Evolutionary conservation across 2,888 invertebrate genomes (phyloP).

Genomic region (Limenitis camilla): DNA sequence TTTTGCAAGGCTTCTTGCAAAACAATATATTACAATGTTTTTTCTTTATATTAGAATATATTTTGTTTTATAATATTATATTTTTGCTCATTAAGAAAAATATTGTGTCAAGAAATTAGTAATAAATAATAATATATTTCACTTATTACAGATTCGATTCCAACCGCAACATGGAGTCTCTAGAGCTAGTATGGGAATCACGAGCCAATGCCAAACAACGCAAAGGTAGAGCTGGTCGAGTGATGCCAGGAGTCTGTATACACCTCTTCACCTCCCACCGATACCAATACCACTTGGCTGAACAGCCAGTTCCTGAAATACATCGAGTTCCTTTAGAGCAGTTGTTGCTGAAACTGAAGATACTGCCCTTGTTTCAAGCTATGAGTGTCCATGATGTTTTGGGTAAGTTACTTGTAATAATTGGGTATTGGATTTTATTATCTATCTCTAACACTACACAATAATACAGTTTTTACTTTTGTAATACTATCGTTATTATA

Average conservation of each 20-base stretch:
- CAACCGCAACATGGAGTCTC: conserved; percentile 89
- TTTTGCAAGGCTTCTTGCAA: too few species aligned
- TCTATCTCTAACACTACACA: too few species aligned
- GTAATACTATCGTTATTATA: too few species aligned
- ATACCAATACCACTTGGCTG: conserved; percentile 77
- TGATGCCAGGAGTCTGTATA: conserved; percentile 89
- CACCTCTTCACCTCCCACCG: conserved; percentile 88
- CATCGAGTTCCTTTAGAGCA: conserved; percentile 92
- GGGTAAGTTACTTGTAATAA: conserved; percentile 3
- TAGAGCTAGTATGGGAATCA: conserved; percentile 93
- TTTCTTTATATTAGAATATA: too few species aligned
- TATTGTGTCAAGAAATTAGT: too few species aligned
- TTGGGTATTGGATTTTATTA: background rate
- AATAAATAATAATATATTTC: too few species aligned
- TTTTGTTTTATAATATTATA: too few species aligned
- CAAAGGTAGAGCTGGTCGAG: conserved; percentile 92
- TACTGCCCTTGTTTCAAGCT: conserved; percentile 70
- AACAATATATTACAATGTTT: too few species aligned
- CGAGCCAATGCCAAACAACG: conserved; percentile 92
- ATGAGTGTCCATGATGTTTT: conserved; percentile 54
- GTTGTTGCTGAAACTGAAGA: conserved; percentile 82
- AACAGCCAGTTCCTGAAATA: conserved; percentile 91
- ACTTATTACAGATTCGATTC: conserved; percentile 80
- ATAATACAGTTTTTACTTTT: too few species aligned
- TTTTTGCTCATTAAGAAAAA: too few species aligned